These are phyloP conservation scores for Calycopis cecrops DNA, from an alignment of 1,140 invertebrate genomes.

Conservation along the genomic window DNA sequence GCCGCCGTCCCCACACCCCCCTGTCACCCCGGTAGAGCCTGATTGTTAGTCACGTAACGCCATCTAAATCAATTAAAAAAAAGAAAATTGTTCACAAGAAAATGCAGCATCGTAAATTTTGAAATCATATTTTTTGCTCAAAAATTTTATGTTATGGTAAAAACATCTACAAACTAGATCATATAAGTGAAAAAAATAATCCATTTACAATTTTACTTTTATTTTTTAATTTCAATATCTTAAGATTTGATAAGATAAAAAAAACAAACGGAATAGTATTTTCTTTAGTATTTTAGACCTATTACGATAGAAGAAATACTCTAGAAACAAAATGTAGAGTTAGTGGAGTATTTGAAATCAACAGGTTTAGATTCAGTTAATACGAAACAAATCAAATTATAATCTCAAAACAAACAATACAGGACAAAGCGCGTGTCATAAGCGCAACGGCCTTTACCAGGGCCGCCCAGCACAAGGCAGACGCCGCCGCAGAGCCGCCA, in stretches of 20 bases:
- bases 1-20: slow-evolving; percentile 15
- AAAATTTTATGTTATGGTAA: too few species aligned
- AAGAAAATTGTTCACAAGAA: background rate
- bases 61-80: slow-evolving; percentile 12
- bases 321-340: too few species aligned
- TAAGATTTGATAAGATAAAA: too few species aligned
- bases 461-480: slow-evolving; percentile 61
- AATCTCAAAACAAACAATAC: slow-evolving; percentile 50
- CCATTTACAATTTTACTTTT: too few species aligned
- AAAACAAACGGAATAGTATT: too few species aligned
- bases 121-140: too few species aligned
- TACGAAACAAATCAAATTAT: slow-evolving; percentile 24
- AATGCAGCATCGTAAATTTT: background rate
- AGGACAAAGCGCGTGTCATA: slow-evolving; percentile 59
- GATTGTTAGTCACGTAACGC: slow-evolving; percentile 26
- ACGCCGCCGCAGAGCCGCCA: slow-evolving; percentile 52
- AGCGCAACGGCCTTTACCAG: slow-evolving; percentile 70
- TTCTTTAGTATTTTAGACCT: too few species aligned
- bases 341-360: background rate
- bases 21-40: slow-evolving; percentile 14
- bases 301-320: too few species aligned
- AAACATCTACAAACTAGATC: too few species aligned
- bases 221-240: too few species aligned
- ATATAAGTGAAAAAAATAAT: too few species aligned
- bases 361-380: too few species aligned